Evolutionary conservation across 2,113 vertebrate genomes (phyloP), one percentile per base, ranked within the genome.

Genomic region (Oreochromis aureus): DNA sequence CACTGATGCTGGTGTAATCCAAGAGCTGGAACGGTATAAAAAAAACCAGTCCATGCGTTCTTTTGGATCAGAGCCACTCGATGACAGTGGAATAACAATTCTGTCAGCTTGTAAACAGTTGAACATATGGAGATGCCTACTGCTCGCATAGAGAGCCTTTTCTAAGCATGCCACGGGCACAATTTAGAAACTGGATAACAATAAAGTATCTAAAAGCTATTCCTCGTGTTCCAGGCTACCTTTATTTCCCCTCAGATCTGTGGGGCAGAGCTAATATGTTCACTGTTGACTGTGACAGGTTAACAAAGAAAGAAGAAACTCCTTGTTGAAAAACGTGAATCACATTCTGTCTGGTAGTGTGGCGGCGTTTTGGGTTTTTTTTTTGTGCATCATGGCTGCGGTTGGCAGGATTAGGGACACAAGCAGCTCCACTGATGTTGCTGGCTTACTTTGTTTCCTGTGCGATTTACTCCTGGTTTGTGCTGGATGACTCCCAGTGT

Each of bases 201-300:
- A 81, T 80, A 54, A 86, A 88, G 73, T 15, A 83, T 82, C 39
- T 87, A 86, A 89, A 85, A 91, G 73, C 83, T 63, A 15, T 55
- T 76, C 22, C 83, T 81, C 86, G 76, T 82, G 54, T 85, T 59
- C 5, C 2, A 1, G 16, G 3, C 66, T 80, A 51, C 79, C 81
- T 81, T 83, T 27, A 78, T 85, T 83, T 79, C 84, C 30, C 80
- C 27, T 89, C 80, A 54, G 86, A 87, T 82, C 54, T 80, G 55
- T 18, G 7, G 54, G 78, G 51, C 36, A 80, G 53, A 89, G 82
- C 73, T 84, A 87, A 82, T 66, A 87, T 79, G 86, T 39, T 83
- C 34, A 66, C 84, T 86, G 63, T 55, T 85, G 55, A 81, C 81
- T 83, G 81, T 89, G 84, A 87, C 86, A 90, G 82, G 63, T 84